Base-by-base conservation (phyloP, 64 coral and sea anemone genomes). In the Montipora efflorescens region DNA sequence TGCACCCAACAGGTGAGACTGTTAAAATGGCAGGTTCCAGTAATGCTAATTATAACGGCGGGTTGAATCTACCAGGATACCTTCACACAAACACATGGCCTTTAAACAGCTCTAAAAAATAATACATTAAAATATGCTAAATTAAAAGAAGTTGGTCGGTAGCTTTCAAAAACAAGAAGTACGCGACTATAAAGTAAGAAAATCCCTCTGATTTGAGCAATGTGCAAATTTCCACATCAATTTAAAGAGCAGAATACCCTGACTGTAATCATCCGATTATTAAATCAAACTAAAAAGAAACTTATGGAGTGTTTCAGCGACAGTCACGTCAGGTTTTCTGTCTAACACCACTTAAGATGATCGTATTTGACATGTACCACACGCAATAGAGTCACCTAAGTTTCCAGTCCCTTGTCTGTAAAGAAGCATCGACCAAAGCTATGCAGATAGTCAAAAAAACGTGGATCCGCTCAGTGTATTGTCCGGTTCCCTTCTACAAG, bases 51-150 rank as follows among this genome's bases (percentile, higher is more conserved):
- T 82, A 12, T 14, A 52, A 57, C 6, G 11, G 53, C 21, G 79
- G 79, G 52, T 82, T 19, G 8, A 46, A 86, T 50, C 12, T 13
- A 7, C 44, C 46, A 78, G 44, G 15, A 16, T 45, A 2, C 4
- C 46, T 22, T 71, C n/a, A 22, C 14, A 48, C 47, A 51, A 46
- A 36, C 82, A 86, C 82, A 86, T 86, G 82, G 82, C 45, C 71
- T 61, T 46, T 21, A 36, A 86, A 72, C 44, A 70, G 44, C 45
- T 22, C 36, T 5, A 4, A 20, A 0, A 85, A 21, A 67, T 49
- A 57, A 7, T 67, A n/a, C 45, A 66, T 44, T 1, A 10, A 82
- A 69, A 5, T 12, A 66, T 47, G 46, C 18, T 14, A 71, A 6
- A 78, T 28, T 28, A 28, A 28, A 47, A 47, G 8, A 36, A 8